phyloP scores from a whole-genome alignment of 1,140 invertebrate genomes.

The Drosophila eugracilis region DNA sequence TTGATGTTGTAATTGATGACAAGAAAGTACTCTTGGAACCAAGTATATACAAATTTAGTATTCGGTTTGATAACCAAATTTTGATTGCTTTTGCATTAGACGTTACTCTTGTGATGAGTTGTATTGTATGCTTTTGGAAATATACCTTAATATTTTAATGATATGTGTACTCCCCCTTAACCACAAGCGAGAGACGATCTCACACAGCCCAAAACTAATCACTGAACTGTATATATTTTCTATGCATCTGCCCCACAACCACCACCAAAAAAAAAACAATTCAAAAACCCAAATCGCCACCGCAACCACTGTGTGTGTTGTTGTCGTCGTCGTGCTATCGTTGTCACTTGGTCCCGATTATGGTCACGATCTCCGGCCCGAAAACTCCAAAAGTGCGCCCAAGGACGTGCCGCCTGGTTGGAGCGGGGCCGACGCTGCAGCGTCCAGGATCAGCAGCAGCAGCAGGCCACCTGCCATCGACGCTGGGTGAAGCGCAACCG shows the following conservation, averaged over 20 bases:
- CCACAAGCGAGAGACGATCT: constrained; percentile 63
- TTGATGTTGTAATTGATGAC: constrained; percentile 76
- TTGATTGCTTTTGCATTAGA: constrained; percentile 81
- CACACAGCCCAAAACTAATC: constrained; percentile 75
- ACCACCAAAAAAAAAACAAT: constrained; percentile 48
- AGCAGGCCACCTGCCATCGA: constrained; percentile 88
- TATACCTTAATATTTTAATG: background rate
- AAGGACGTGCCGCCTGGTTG: constrained; percentile 92
- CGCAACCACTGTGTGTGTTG: constrained; percentile 52
- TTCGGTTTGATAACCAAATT: constrained; percentile 54
- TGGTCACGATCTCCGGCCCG: constrained; percentile 1
- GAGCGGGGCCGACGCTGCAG: constrained; percentile 89
- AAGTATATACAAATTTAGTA: constrained; percentile 38
- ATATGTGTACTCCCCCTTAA: constrained; percentile 34
- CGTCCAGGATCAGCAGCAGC: constrained; percentile 87
- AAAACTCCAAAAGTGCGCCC: constrained; percentile 86
- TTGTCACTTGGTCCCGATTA: constrained; percentile 43
- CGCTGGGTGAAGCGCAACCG: constrained; percentile 93
- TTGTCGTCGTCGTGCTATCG: constrained; percentile 65
- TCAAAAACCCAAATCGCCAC: constrained; percentile 45
- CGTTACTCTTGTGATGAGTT: constrained; percentile 76
- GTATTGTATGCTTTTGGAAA: constrained; percentile 74
- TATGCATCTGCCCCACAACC: constrained; percentile 74
- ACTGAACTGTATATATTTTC: constrained; percentile 81
- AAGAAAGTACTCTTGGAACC: constrained; percentile 23